phyloP scores from a whole-genome alignment of 53 echinoderm and acorn worm genomes.

The Apostichopus leukothele region DNA sequence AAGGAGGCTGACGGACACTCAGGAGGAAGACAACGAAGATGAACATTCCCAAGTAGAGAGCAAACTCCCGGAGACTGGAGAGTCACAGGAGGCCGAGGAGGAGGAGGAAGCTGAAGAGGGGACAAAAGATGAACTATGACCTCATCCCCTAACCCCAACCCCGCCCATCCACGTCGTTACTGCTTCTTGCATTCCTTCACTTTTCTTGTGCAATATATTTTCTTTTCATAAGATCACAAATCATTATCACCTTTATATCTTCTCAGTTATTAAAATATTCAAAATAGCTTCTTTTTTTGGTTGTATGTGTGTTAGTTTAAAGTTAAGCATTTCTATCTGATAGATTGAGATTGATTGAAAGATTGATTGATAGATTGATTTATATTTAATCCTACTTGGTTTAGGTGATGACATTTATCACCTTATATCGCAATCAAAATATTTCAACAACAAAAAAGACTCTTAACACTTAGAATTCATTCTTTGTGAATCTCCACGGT shows the following conservation, averaged over 20 bases:
- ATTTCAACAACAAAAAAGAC: too few species aligned
- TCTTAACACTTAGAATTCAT: too few species aligned
- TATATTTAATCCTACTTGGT: too few species aligned
- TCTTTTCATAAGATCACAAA: not conserved
- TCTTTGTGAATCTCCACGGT: too few species aligned
- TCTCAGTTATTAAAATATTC: slow-evolving; percentile 1
- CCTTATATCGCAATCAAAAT: too few species aligned
- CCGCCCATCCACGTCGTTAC: too few species aligned
- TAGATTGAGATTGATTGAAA: too few species aligned
- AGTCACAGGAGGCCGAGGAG: not conserved
- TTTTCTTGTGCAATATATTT: not conserved
- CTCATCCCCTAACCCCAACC: not conserved
- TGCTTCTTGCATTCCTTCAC: not conserved
- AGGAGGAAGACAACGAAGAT: not conserved
- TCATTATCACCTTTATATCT: not conserved
- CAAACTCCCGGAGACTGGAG: not conserved
- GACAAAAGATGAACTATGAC: not conserved
- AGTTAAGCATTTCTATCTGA: too few species aligned
- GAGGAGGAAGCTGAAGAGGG: not conserved
- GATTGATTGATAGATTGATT: too few species aligned
- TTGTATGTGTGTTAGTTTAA: too few species aligned
- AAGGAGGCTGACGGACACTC: not conserved
- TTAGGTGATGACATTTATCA: too few species aligned
- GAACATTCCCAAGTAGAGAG: not conserved
- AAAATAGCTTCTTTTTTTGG: too few species aligned